phyloP scores from a whole-genome alignment of 2,888 invertebrate species.

The Plemyria rubiginata region DNA sequence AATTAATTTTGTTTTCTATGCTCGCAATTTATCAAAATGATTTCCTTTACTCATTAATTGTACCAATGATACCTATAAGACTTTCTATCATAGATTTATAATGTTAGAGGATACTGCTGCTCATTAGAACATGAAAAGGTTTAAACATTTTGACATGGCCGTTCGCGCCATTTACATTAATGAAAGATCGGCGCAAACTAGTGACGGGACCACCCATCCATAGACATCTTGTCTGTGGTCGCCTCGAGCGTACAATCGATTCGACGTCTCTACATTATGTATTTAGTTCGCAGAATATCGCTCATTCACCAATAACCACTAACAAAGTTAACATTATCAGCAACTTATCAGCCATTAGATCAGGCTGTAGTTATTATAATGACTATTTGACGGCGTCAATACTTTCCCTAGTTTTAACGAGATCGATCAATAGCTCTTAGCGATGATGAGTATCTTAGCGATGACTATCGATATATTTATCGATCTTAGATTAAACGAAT shows the following conservation, averaged over 20 bases:
- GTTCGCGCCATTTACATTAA: conserved; percentile 16
- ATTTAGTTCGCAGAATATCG: conserved; percentile 25
- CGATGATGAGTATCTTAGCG: conserved; percentile 25
- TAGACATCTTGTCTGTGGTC: conserved; percentile 23
- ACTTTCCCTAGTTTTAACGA: conserved; percentile 34
- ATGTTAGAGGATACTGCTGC: background rate
- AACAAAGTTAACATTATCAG: conserved; percentile 32
- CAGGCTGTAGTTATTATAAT: conserved; percentile 31
- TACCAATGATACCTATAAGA: too few relatives aligned
- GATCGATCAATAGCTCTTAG: conserved; percentile 28
- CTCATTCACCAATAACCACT: conserved; percentile 33
- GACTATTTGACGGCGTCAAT: conserved; percentile 29
- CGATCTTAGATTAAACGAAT: conserved; percentile 23
- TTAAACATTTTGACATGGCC: conserved; percentile 4
- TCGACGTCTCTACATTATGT: conserved; percentile 24
- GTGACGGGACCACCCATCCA: conserved; percentile 23
- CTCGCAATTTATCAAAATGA: too few relatives aligned
- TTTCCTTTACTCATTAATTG: too few relatives aligned
- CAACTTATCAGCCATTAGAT: conserved; percentile 33
- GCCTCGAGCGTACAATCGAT: conserved; percentile 30
- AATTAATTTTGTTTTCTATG: too few relatives aligned
- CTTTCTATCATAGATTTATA: too few relatives aligned
- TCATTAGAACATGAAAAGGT: background rate
- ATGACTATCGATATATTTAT: conserved; percentile 23
- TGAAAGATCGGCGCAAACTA: conserved; percentile 20